These are phyloP conservation scores for Monochamus alternatus DNA, from an alignment of 2,888 invertebrate genomes.

Conservation along the genomic window DNA sequence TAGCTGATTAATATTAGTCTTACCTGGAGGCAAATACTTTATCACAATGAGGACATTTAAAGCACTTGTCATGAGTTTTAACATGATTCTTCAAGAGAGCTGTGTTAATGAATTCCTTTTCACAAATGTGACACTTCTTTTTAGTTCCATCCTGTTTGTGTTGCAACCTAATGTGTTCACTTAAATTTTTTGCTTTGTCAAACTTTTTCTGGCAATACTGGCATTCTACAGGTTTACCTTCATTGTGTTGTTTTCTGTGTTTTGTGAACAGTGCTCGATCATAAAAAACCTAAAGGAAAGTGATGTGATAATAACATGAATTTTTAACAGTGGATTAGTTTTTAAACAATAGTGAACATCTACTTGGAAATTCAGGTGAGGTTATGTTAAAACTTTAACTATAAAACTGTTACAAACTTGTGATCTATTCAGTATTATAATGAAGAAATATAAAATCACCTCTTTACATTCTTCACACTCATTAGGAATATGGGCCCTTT, in stretches of 20 bases:
- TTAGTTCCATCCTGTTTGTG: slow-evolving; percentile 73
- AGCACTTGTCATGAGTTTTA: slow-evolving; percentile 71
- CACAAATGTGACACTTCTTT: slow-evolving; percentile 73
- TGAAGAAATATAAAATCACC: slow-evolving; percentile 24
- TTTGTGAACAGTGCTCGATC: slow-evolving; percentile 60
- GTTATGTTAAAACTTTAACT: background rate
- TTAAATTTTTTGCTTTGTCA: slow-evolving; percentile 61
- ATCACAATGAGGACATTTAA: slow-evolving; percentile 60
- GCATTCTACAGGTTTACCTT: slow-evolving; percentile 56
- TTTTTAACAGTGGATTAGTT: background rate
- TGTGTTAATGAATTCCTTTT: slow-evolving; percentile 72
- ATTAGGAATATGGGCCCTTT: slow-evolving; percentile 61
- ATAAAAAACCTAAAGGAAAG: slow-evolving; percentile 56
- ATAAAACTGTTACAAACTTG: no score
- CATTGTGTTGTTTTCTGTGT: slow-evolving; percentile 58
- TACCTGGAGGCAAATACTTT: slow-evolving; percentile 61
- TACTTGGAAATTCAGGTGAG: background rate
- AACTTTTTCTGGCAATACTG: slow-evolving; percentile 60
- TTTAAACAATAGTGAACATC: background rate
- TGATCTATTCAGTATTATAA: no score
- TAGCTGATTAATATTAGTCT: slow-evolving; percentile 5
- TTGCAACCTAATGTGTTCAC: slow-evolving; percentile 66
- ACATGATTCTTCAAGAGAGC: slow-evolving; percentile 73
- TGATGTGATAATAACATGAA: no score
- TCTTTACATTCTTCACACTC: slow-evolving; percentile 61